Conservation (phyloP, 2,888 invertebrate species). For the Xanthorhoe spadicearia region DNA sequence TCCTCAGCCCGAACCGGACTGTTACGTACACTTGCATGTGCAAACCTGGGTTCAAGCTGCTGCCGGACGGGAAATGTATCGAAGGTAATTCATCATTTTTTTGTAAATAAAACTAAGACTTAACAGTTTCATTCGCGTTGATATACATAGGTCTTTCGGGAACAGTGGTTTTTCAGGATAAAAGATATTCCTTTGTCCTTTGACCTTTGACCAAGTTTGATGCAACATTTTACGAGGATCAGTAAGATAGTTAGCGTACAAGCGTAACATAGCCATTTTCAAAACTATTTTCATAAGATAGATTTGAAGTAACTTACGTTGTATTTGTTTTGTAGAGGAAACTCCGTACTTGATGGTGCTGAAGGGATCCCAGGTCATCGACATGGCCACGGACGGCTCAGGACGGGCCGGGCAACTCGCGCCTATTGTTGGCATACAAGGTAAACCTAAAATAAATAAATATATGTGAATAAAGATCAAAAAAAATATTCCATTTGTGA, state of each 20-base stretch:
- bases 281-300: neutral
- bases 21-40: conserved; percentile 95
- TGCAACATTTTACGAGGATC: neutral
- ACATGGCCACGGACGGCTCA: conserved; percentile 91
- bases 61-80: conserved; percentile 88
- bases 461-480: too few species aligned
- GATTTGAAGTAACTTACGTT: neutral
- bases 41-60: conserved; percentile 92
- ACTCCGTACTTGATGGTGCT: conserved; percentile 95
- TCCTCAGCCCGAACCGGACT: conserved; percentile 90
- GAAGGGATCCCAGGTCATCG: conserved; percentile 95
- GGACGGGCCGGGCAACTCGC: conserved; percentile 91
- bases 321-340: conserved; percentile 86
- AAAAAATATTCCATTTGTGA: too few species aligned
- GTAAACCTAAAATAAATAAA: conserved; percentile 46
- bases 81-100: conserved; percentile 75
- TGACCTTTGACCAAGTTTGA: too few species aligned
- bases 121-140: too few species aligned
- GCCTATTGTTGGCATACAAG: conserved; percentile 92
- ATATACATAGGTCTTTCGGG: too few species aligned
- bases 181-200: too few species aligned
- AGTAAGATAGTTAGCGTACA: neutral
- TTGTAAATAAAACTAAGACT: neutral
- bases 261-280: too few species aligned
- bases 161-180: too few species aligned